Evolutionary conservation across 2,113 vertebrate genomes (phyloP).

Genomic region (Cyanoramphus novaezelandiae): DNA sequence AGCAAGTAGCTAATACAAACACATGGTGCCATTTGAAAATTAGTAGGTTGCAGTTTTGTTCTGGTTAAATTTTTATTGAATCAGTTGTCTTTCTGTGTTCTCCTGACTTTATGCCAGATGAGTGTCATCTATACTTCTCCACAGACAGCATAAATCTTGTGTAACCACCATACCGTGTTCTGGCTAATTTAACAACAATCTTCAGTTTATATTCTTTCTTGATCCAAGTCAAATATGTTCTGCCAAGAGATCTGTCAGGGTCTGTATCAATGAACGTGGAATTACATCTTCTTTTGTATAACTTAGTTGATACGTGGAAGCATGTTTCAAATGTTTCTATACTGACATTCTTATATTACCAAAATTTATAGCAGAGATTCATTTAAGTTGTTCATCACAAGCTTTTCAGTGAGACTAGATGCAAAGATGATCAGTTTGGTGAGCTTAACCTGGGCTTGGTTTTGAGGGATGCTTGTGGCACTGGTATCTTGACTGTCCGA

Average conservation of each 20-base stretch:
- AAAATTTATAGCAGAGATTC: not conserved
- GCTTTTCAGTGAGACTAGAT: not conserved
- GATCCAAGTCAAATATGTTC: not conserved
- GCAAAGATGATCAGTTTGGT: not conserved
- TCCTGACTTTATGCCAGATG: conserved; percentile 13
- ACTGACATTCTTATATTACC: not conserved
- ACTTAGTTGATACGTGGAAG: not conserved
- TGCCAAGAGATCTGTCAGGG: not conserved
- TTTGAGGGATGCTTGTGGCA: not conserved
- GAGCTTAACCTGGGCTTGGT: not conserved
- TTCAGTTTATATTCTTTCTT: conserved; percentile 1
- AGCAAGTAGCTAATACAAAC: not conserved
- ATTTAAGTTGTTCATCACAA: not conserved
- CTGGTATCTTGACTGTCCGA: not conserved
- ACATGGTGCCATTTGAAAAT: not conserved
- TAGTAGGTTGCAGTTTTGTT: not conserved
- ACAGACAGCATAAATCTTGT: not conserved
- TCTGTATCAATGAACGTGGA: not conserved
- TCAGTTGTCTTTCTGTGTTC: conserved; percentile 4
- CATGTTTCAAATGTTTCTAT: not conserved
- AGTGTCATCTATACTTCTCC: conserved; percentile 15
- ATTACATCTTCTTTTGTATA: not conserved
- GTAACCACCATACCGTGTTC: not conserved
- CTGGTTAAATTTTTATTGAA: conserved; percentile 27
- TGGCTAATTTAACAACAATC: not conserved